phyloP scores from a whole-genome alignment of 2,113 vertebrate species.

The Bufo gargarizans region DNA sequence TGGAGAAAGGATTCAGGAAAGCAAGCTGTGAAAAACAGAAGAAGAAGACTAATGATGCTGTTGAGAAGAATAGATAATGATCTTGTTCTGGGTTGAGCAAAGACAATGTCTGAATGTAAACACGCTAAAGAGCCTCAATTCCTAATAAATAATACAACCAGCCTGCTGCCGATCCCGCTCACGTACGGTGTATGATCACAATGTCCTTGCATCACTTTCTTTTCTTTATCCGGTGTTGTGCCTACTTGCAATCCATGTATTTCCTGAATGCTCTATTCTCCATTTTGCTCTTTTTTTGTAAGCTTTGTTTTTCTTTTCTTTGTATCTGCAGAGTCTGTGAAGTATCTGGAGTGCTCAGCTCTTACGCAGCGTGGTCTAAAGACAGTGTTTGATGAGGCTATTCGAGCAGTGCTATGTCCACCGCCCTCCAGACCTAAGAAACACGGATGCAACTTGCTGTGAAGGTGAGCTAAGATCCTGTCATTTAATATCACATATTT shows the following conservation, averaged over 20 bases:
- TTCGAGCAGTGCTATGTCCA: constrained; percentile 87
- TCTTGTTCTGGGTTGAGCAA: constrained; percentile 28
- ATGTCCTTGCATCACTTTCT: constrained; percentile 10
- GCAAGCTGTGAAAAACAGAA: background rate
- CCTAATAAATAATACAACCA: constrained; percentile 7
- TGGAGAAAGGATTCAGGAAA: background rate
- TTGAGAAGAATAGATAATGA: constrained; percentile 31
- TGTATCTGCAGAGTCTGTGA: constrained; percentile 79
- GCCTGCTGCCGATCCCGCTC: constrained; percentile 7
- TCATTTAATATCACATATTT: background rate
- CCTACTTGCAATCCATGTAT: constrained; percentile 40
- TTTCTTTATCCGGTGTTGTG: constrained; percentile 44
- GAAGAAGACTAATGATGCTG: constrained; percentile 1
- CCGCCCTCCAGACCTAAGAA: constrained; percentile 82
- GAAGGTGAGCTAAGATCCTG: constrained; percentile 20
- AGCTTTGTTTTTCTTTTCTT: constrained; percentile 21
- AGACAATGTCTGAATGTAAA: constrained; percentile 34
- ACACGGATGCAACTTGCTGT: constrained; percentile 79
- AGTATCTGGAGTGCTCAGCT: constrained; percentile 91
- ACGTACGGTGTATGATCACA: constrained; percentile 1
- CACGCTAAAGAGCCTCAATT: background rate
- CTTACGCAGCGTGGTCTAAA: constrained; percentile 89
- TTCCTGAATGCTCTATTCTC: constrained; percentile 26
- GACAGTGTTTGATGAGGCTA: constrained; percentile 91
- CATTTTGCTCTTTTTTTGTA: constrained; percentile 23